Evolutionary conservation across 92 coral and sea anemone species (phyloP).

Genomic region (Chrysogorgia sp.): DNA sequence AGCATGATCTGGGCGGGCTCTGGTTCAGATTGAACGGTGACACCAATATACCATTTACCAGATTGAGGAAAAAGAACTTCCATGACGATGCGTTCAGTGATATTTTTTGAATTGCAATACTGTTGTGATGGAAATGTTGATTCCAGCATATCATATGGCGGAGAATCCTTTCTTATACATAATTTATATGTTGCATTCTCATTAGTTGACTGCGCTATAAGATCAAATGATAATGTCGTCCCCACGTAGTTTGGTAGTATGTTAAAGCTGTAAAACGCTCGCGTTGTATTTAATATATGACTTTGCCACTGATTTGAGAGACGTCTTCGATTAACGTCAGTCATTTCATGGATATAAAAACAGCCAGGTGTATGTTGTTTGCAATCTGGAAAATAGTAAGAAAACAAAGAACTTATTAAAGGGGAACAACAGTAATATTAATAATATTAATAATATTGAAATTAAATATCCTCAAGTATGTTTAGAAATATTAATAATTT

Average conservation of each 20-base stretch:
- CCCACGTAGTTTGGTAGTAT: conserved; percentile 49
- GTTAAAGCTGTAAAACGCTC: conserved; percentile 26
- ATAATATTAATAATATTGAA: background rate
- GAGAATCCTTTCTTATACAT: conserved; percentile 53
- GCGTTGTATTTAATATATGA: conserved; percentile 3
- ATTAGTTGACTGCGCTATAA: background rate
- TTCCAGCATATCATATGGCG: conserved; percentile 3
- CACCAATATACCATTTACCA: conserved; percentile 55
- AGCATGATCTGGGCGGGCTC: background rate
- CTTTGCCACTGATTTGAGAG: background rate
- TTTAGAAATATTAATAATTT: too few relatives aligned
- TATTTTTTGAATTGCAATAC: conserved; percentile 12
- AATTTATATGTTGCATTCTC: conserved; percentile 9
- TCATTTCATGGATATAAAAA: background rate
- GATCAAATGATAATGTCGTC: conserved; percentile 37
- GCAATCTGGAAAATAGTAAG: conserved; percentile 5
- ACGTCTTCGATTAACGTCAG: conserved; percentile 10
- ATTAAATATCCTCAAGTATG: too few relatives aligned
- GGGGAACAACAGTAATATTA: background rate
- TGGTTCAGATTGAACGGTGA: background rate
- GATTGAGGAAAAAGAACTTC: conserved; percentile 54
- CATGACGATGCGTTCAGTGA: background rate
- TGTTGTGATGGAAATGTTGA: conserved; percentile 1
- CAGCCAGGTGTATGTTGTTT: too few relatives aligned
- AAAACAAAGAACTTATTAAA: conserved; percentile 15